Evolutionary conservation across 2,797 vertebrate genomes (phyloP).

Genomic region (Arnoldichthys spilopterus): DNA sequence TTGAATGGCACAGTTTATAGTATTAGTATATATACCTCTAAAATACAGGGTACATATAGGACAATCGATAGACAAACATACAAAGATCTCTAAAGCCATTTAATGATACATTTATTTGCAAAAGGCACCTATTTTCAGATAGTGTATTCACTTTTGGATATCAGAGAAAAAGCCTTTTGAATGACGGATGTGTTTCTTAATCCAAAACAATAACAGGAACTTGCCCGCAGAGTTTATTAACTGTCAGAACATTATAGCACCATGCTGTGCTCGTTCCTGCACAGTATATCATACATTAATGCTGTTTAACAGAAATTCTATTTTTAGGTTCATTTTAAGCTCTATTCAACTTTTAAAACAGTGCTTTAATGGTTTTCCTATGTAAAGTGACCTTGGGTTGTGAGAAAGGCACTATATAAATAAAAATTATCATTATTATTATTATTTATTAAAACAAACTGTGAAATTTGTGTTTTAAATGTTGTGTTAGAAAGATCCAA

Average conservation of each 20-base stretch:
- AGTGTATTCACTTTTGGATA: not conserved
- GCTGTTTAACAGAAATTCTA: not conserved
- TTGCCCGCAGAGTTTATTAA: not conserved
- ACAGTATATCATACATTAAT: not conserved
- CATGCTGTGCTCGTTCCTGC: not conserved
- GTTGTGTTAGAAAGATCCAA: not conserved
- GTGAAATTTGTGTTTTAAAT: not conserved
- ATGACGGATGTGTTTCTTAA: not conserved
- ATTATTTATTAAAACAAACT: not conserved
- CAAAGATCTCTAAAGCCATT: not conserved
- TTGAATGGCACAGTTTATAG: not conserved
- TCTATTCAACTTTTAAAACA: not conserved
- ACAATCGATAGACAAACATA: conserved; percentile 29
- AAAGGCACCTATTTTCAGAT: conserved; percentile 11
- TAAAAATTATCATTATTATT: too few relatives aligned
- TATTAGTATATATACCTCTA: not conserved
- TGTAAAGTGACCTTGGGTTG: too few relatives aligned
- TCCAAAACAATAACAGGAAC: not conserved
- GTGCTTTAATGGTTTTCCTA: too few relatives aligned
- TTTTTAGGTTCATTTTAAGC: not conserved
- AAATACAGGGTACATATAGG: conserved; percentile 15
- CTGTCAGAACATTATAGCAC: conserved; percentile 1
- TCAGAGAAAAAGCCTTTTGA: not conserved
- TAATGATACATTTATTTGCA: not conserved
- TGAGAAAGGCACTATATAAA: too few relatives aligned